Base-by-base conservation (phyloP, 2,888 invertebrate genomes). In the Sialis fuliginosa region DNA sequence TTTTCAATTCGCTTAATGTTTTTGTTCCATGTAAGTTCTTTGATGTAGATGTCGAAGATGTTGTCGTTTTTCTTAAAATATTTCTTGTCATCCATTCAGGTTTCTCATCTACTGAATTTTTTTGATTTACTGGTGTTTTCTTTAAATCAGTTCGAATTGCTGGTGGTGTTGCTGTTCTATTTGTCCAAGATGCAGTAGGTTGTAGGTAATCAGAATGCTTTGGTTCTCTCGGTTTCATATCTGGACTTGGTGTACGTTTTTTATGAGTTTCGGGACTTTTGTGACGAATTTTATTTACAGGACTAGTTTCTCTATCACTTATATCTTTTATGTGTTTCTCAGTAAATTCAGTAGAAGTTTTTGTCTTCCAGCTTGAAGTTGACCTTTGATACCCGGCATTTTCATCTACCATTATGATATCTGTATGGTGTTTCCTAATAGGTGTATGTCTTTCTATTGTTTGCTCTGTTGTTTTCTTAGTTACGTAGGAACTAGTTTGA, bases 1-100 rank as follows among this genome's bases (percentile, higher is more conserved):
- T 50, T 58, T 50, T 47, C 32, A 45, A 34, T 12, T 53, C 8
- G 51, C 32, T 40, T 35, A 39, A 32, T 1, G 63, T 61, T 52
- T 68, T 70, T 35, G 48, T 50, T 42, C 66, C 67, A 2, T 54
- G 55, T 39, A 69, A 69, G n/a, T 46, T 53, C 52, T 12, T 53
- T 51, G 32, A 52, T 48, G 8, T 56, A 50, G 51, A 50, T 8
- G 52, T 54, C 39, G 60, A 57, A 34, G n/a, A n/a, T 39, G 68
- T 62, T 2, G 64, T 65, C 9, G 59, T 56, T 59, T 77, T 77
- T 54, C 72, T 74, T 47, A 78, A 60, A 50, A 74, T 74, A 50
- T 75, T 69, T 56, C 71, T 72, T 5, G 67, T 75, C 6, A 74
- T 69, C 78, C 78, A 79, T 13, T 75, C 72, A 0, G 78, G 78